These are phyloP conservation scores for Pachyuromys duprasi DNA, from an alignment of 2,797 vertebrate species.

Conservation along the genomic window DNA sequence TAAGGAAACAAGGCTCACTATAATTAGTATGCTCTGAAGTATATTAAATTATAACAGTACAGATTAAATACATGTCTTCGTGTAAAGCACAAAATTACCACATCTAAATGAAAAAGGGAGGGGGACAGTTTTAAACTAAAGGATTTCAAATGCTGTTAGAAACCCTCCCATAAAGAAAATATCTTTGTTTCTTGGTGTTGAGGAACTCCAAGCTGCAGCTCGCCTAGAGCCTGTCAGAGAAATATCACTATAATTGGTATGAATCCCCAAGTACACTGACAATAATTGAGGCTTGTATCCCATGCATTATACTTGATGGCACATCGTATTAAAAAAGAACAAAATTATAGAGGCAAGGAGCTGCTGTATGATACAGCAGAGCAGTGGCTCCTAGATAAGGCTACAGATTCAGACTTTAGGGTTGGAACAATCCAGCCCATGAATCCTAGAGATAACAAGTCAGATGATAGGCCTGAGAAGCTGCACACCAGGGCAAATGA, in stretches of 20 bases:
- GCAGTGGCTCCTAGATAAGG: slow-evolving; percentile 13
- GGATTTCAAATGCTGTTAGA: slow-evolving; percentile 64
- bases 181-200: slow-evolving; percentile 73
- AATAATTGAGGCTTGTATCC: slow-evolving; percentile 83
- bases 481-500: neutral
- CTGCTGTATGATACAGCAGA: slow-evolving; percentile 50
- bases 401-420: slow-evolving; percentile 56
- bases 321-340: slow-evolving; percentile 79
- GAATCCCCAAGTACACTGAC: slow-evolving; percentile 77
- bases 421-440: neutral
- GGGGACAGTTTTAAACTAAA: slow-evolving; percentile 64
- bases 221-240: slow-evolving; percentile 74
- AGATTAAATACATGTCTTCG: slow-evolving; percentile 66
- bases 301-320: slow-evolving; percentile 75
- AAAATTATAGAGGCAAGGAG: slow-evolving; percentile 78
- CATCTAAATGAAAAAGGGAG: slow-evolving; percentile 57
- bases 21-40: slow-evolving; percentile 74
- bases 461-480: neutral
- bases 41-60: slow-evolving; percentile 74
- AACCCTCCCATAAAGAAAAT: slow-evolving; percentile 74
- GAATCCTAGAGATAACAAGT: slow-evolving; percentile 46
- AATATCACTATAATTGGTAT: slow-evolving; percentile 81
- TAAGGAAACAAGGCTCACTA: slow-evolving; percentile 66
- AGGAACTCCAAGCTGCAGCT: slow-evolving; percentile 72
- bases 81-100: slow-evolving; percentile 66